Conservation (phyloP, 2,113 vertebrate genomes). For the Theristicus caerulescens region DNA sequence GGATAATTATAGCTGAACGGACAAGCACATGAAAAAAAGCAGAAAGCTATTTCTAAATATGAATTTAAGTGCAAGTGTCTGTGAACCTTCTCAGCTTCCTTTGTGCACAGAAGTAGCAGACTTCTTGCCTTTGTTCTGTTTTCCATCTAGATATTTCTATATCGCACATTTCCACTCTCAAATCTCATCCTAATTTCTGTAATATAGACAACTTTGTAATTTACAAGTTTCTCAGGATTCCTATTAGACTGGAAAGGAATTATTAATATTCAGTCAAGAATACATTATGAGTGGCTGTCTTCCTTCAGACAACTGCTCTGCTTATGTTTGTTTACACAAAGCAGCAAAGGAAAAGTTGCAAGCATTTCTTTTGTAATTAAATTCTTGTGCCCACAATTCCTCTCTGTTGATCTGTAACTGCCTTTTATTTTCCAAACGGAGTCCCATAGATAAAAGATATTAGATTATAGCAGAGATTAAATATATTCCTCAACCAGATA, state of each 20-base stretch:
- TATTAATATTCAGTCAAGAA: not conserved
- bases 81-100: not conserved
- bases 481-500: not conserved
- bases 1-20: constrained; percentile 21
- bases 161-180: not conserved
- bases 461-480: not conserved
- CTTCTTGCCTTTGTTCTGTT: not conserved
- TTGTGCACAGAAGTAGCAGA: not conserved
- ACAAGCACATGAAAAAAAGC: not conserved
- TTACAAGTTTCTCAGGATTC: not conserved
- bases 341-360: not conserved
- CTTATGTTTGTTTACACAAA: not conserved
- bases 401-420: not conserved
- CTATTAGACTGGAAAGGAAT: not conserved
- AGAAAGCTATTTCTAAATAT: constrained; percentile 5
- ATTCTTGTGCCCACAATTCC: not conserved
- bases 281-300: not conserved
- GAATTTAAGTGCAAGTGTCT: not conserved
- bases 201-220: not conserved
- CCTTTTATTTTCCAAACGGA: not conserved
- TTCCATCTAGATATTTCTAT: not conserved
- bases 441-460: not conserved
- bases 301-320: not conserved
- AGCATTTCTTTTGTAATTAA: not conserved
- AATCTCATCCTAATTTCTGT: not conserved